Percentiles rank a stretch among this genome's conserved stretches.
Evolutionary conservation across 2,888 invertebrate species (phyloP).

Genomic region (Pachydiplax longipennis): DNA sequence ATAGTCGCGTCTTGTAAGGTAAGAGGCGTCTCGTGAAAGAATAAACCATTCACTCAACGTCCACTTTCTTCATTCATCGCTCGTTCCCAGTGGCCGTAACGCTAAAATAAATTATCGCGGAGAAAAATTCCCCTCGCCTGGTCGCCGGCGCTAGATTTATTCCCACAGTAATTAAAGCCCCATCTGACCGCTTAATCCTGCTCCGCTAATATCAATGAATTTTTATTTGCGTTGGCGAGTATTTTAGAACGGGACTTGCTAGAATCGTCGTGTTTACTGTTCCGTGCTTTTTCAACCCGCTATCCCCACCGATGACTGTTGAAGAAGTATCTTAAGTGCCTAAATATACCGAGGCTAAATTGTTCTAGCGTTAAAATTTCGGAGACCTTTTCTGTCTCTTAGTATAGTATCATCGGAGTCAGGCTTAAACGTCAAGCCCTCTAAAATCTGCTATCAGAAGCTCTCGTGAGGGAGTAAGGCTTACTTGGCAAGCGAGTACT

Average conservation of each 20-base stretch:
- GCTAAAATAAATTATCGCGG: not conserved
- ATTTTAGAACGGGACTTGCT: not conserved
- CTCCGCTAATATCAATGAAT: not conserved
- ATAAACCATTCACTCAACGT: not conserved
- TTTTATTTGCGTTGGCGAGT: not conserved
- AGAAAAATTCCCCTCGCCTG: not conserved
- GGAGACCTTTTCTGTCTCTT: no score
- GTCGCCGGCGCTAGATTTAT: not conserved
- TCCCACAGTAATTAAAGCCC: not conserved
- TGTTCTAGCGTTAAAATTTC: no score
- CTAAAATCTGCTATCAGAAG: no score
- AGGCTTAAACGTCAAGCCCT: no score
- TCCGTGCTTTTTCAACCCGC: no score
- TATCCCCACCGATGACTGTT: no score
- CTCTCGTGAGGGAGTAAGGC: no score
- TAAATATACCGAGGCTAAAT: no score
- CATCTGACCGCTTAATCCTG: not conserved
- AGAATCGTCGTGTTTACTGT: no score
- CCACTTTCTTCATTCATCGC: not conserved
- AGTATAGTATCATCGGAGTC: no score
- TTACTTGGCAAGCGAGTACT: no score
- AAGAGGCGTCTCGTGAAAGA: not conserved
- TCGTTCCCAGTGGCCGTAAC: not conserved
- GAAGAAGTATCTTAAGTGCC: no score
- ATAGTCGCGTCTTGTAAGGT: not conserved